phyloP scores from a whole-genome alignment of 2,888 invertebrate genomes.

The Chloroclystis v-ata region DNA sequence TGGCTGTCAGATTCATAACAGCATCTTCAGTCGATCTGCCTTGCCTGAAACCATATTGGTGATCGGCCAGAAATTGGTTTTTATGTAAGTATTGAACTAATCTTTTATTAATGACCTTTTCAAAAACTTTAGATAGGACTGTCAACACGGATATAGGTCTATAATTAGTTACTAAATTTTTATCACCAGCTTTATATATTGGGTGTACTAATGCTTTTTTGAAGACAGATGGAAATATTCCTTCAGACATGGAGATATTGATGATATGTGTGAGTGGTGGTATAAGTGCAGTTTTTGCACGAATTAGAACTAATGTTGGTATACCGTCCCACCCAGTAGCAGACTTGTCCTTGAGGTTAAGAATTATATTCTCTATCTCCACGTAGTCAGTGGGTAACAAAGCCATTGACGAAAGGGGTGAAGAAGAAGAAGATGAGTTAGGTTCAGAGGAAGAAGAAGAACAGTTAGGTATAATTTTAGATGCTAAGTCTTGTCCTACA shows the following conservation, averaged over 20 bases:
- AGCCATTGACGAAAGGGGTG: background rate
- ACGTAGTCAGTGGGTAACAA: constrained; percentile 1
- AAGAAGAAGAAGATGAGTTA: background rate
- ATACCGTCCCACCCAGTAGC: constrained; percentile 17
- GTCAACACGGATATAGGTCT: constrained; percentile 19
- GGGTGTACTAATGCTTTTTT: constrained; percentile 18
- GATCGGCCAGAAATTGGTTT: background rate
- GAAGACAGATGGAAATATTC: constrained; percentile 17
- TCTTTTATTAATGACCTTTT: constrained; percentile 12
- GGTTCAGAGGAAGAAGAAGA: no score
- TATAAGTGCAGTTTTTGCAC: background rate
- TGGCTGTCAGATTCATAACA: constrained; percentile 4
- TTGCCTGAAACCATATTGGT: constrained; percentile 13
- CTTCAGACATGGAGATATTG: constrained; percentile 4
- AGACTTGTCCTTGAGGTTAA: constrained; percentile 2
- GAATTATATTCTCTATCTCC: constrained; percentile 7
- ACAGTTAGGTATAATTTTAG: background rate
- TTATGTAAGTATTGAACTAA: constrained; percentile 4
- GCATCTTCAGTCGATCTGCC: constrained; percentile 12
- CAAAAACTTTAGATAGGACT: constrained; percentile 14
- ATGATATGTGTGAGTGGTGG: constrained; percentile 11
- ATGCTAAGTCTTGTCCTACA: no score
- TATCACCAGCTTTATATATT: constrained; percentile 15
- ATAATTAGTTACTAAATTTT: constrained; percentile 12
- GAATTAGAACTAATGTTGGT: constrained; percentile 6